A percentile compares a stretch with the other conserved stretches of the same genome.
Evolutionary conservation across 2,888 invertebrate genomes (phyloP).

Genomic region (Uloborus plumipes): DNA sequence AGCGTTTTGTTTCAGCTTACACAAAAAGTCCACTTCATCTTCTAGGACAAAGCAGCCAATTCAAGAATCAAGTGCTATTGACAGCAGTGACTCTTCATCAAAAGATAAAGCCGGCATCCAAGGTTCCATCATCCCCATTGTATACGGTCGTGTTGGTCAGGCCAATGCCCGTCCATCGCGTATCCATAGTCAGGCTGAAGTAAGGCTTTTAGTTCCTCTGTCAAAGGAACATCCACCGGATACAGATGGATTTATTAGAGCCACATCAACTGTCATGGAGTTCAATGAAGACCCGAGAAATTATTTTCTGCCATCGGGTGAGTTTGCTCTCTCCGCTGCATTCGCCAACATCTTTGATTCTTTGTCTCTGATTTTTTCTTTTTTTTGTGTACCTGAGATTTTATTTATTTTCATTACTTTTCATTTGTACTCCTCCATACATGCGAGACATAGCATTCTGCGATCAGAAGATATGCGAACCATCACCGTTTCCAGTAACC

Average conservation of each 20-base stretch:
- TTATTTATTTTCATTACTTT: no score
- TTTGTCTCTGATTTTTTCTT: not conserved
- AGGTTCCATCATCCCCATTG: slow-evolving; percentile 18
- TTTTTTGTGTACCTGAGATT: no score
- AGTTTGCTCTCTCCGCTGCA: not conserved
- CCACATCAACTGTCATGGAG: slow-evolving; percentile 44
- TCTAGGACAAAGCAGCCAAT: no score
- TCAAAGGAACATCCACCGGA: not conserved
- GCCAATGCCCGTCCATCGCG: not conserved
- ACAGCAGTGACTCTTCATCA: not conserved
- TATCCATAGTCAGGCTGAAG: slow-evolving; percentile 24
- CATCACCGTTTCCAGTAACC: no score
- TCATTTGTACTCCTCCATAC: no score
- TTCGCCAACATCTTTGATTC: not conserved
- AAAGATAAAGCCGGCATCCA: slow-evolving; percentile 6
- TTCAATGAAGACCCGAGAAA: slow-evolving; percentile 40
- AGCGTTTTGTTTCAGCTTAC: no score
- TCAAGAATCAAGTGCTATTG: not conserved
- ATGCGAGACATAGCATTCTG: no score
- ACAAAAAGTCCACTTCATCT: no score
- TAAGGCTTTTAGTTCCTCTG: slow-evolving; percentile 15
- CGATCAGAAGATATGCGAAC: no score
- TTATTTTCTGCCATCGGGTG: not conserved
- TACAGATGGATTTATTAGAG: slow-evolving; percentile 23
- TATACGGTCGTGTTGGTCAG: not conserved